These are phyloP conservation scores for Hylaea fasciaria DNA, from an alignment of 2,888 invertebrate genomes.

Conservation along the genomic window DNA sequence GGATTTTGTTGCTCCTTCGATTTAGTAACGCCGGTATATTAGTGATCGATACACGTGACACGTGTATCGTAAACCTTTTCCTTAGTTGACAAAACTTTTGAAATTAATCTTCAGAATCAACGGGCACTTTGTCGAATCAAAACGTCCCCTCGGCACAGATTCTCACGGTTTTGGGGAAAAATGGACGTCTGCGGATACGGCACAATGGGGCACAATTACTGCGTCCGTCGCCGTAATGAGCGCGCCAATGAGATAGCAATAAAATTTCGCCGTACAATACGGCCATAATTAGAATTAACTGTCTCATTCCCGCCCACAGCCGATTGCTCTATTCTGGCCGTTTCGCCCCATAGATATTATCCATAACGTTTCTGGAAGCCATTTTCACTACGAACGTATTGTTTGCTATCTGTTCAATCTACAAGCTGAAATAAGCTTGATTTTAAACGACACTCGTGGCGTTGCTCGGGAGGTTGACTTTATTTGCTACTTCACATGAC, in stretches of 20 bases:
- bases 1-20: slow-evolving; percentile 52
- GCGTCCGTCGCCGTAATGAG: slow-evolving; percentile 65
- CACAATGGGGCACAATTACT: slow-evolving; percentile 81
- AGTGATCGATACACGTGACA: slow-evolving; percentile 31
- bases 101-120: slow-evolving; percentile 53
- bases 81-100: slow-evolving; percentile 2
- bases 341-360: slow-evolving; percentile 60
- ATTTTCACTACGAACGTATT: slow-evolving; percentile 35
- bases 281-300: slow-evolving; percentile 83
- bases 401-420: slow-evolving; percentile 22
- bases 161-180: slow-evolving; percentile 78
- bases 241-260: slow-evolving; percentile 82
- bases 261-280: slow-evolving; percentile 81
- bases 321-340: slow-evolving; percentile 66
- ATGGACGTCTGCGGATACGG: slow-evolving; percentile 59
- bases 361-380: slow-evolving; percentile 47
- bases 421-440: slow-evolving; percentile 8
- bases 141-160: slow-evolving; percentile 67
- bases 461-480: no score
- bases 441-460: not conserved
- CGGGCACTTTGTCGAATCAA: slow-evolving; percentile 61
- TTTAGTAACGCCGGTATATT: slow-evolving; percentile 38
- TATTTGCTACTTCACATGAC: no score
- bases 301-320: slow-evolving; percentile 80
- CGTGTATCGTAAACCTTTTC: slow-evolving; percentile 44